Evolutionary conservation across 2,797 vertebrate genomes (phyloP), one percentile per base, ranked within the genome.

Genomic region (Artibeus lituratus): DNA sequence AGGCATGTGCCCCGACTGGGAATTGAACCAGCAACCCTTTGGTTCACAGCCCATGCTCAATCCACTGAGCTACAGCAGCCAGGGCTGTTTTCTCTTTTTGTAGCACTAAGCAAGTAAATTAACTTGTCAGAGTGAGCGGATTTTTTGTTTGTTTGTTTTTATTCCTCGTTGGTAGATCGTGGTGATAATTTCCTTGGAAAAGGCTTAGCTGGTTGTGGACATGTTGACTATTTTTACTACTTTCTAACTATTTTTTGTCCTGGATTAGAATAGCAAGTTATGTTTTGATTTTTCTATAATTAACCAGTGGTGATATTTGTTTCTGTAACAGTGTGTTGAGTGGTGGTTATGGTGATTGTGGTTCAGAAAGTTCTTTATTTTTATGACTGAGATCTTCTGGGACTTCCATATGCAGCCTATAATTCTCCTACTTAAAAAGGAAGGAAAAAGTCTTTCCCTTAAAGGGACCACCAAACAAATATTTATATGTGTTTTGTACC

Each of bases 211-310:
- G 49, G 67, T 90, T 94, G 10, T 86, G 92, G 78, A 81, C 7
- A 35, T 51, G 29, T 44, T 72, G 47, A 87, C 26, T 78, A 0
- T 49, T 76, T 86, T 51, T 62, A 19, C 59, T 57, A 18, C 15
- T 47, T 86, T 94, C 37, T 78, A n/a, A 21, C 93, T 76, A 14
- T 69, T 96, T 94, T 80, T 76, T 93, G 42, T 67, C 57, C 55
- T 5, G 16, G n/a, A 89, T 88, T 91, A 87, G 72, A 95, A 73
- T 81, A 35, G 29, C 51, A 19, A 55, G 47, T 78, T 95, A 15
- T 39, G 11, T 74, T 95, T 81, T 39, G 35, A 76, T 22, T 80
- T 24, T 55, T 92, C 57, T 96, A 0, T 94, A 37, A 51, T 91
- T 67, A 95, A 62, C 18, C 72, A 57, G 0, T 67, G 76, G 39